These are phyloP conservation scores for Siniperca knerii DNA, from an alignment of 2,113 vertebrate genomes.

Conservation along the genomic window DNA sequence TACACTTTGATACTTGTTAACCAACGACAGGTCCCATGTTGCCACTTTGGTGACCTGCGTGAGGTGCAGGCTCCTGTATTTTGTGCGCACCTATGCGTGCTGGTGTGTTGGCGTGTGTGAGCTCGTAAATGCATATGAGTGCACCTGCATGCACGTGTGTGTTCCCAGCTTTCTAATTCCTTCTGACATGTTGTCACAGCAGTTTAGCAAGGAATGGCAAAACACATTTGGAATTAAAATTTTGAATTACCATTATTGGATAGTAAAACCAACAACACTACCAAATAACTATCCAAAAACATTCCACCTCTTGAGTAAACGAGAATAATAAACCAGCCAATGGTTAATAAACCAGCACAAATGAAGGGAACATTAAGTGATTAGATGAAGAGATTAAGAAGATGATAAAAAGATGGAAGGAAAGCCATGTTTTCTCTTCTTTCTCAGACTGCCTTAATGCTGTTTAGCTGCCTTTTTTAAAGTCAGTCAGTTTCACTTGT, in stretches of 20 bases:
- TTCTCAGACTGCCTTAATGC: neutral
- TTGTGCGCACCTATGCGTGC: constrained; percentile 3
- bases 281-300: neutral
- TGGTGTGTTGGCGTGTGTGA: neutral
- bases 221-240: constrained; percentile 18
- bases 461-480: neutral
- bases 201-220: constrained; percentile 3
- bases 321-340: neutral
- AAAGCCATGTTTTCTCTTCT: neutral
- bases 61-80: neutral
- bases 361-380: neutral
- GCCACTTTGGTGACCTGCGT: neutral
- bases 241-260: neutral
- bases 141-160: constrained; percentile 20
- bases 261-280: neutral
- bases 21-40: constrained; percentile 2
- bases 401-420: neutral
- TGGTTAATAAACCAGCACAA: neutral
- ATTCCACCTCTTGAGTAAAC: neutral
- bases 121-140: neutral
- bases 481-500: neutral
- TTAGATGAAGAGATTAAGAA: neutral
- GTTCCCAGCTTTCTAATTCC: constrained; percentile 4
- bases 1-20: neutral
- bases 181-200: constrained; percentile 12